A percentile compares a stretch with the other conserved stretches of the same genome.
phyloP scores from a whole-genome alignment of 2,888 invertebrate genomes.

The Ferdinandea cuprea region DNA sequence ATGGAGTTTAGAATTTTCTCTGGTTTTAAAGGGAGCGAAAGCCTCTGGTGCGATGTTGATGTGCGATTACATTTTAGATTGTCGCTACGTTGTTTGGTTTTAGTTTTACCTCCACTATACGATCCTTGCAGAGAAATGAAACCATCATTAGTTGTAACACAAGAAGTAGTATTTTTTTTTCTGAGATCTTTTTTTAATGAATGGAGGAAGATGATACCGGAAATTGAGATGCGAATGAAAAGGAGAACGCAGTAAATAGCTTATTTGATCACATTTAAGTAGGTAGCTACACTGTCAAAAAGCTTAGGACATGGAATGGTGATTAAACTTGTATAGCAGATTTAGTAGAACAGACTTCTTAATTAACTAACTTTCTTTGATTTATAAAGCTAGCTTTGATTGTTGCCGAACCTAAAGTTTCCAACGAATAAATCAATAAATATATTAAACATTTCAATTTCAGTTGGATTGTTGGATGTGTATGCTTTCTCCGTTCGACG shows the following conservation, averaged over 20 bases:
- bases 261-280: background rate
- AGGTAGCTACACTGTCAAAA: background rate
- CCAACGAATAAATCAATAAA: too few species aligned
- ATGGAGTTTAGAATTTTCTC: conserved; percentile 6
- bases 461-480: too few species aligned
- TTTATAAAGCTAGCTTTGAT: too few species aligned
- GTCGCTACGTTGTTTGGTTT: conserved; percentile 12
- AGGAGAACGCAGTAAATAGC: background rate
- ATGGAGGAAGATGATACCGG: conserved; percentile 13
- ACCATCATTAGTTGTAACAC: conserved; percentile 20
- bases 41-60: conserved; percentile 8
- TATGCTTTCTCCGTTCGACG: too few species aligned
- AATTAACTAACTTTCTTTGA: too few species aligned
- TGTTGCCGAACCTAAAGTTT: too few species aligned
- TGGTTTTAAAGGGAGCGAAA: background rate
- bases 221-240: conserved; percentile 11
- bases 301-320: background rate
- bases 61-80: conserved; percentile 51
- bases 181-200: background rate
- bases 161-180: background rate
- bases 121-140: conserved; percentile 5
- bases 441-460: too few species aligned
- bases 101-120: background rate
- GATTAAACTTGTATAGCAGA: too few species aligned
- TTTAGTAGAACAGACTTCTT: too few species aligned